Evolutionary conservation across 2,888 invertebrate genomes (phyloP), one percentile per base, ranked within the genome.

Genomic region (Mystacides longicornis): DNA sequence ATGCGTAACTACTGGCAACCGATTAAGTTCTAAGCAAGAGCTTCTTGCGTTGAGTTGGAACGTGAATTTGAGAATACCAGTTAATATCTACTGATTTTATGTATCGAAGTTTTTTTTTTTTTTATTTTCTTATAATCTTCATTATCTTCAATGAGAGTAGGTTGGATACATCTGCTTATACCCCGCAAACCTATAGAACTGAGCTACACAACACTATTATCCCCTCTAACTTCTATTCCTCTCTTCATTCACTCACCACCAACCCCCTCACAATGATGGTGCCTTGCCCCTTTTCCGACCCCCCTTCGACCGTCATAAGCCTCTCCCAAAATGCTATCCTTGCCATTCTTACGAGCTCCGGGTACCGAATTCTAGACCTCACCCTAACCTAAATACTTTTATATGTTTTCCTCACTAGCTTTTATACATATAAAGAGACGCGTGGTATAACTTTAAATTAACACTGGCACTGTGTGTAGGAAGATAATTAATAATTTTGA

Each of bases 321-420:
- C 33, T 27, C 49, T 49, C 31, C 49, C 48, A 48, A 48, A 48
- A 48, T 23, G 23, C 48, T 21, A 23, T 33, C 48, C 37, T 21
- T 14, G 37, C 48, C 37, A 11, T 19, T 33, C 1, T 37, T 27
- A 27, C 37, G 23, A 31, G 37, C 48, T 19, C 48, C 48, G 11
- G 22, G 51, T 51, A 51, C 51, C 23, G 23, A 19, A 27, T n/a
- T 51, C 22, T 23, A 48, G 48, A 21, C 48, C 48, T 23, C 51
- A 16, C 51, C 51, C 23, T 43, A 51, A 51, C 51, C 48, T 48
- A 48, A 48, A 48, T 48, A 48, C 48, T 48, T 48, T 48, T 23
- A 48, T 18, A 23, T 48, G 23, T 21, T 37, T 16, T n/a, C 37
- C 16, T n/a, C n/a, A n/a, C n/a, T n/a, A n/a, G n/a, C n/a, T n/a